A percentile compares a stretch with the other conserved stretches of the same genome.
Evolutionary conservation across 2,113 vertebrate species (phyloP).

Genomic region (Brachionichthys hirsutus): DNA sequence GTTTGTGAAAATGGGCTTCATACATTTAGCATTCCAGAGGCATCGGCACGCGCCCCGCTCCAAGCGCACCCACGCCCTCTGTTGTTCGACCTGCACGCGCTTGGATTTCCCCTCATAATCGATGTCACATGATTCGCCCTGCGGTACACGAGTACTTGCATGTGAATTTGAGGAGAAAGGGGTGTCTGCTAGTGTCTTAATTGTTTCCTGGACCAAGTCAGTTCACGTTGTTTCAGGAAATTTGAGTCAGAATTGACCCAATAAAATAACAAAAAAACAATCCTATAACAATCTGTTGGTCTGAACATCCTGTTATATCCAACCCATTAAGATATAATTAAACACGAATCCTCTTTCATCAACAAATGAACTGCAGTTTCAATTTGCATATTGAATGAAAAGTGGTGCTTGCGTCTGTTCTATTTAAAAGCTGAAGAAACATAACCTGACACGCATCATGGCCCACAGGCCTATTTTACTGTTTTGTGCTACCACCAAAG

Average conservation of each 20-base stretch:
- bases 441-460: conserved; percentile 50
- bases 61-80: conserved; percentile 62
- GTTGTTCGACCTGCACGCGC: conserved; percentile 47
- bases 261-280: conserved; percentile 44
- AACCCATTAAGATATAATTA: conserved; percentile 68
- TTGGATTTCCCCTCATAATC: conserved; percentile 51
- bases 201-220: conserved; percentile 25
- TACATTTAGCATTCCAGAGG: conserved; percentile 50
- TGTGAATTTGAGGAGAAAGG: background rate
- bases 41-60: conserved; percentile 41
- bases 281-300: conserved; percentile 52
- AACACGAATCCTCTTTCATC: conserved; percentile 71
- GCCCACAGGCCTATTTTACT: conserved; percentile 51
- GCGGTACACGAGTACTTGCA: background rate
- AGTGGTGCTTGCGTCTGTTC: conserved; percentile 42
- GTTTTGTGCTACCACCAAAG: conserved; percentile 41
- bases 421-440: conserved; percentile 47
- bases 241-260: conserved; percentile 55
- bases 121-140: conserved; percentile 13
- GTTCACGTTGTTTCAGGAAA: conserved; percentile 43
- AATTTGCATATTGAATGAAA: conserved; percentile 71
- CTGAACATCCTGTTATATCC: conserved; percentile 48
- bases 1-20: conserved; percentile 2
- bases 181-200: background rate
- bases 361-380: conserved; percentile 65